Evolutionary conservation across 2,113 vertebrate species (phyloP), one percentile per base, ranked within the genome.

Genomic region (Phoenicopterus ruber): DNA sequence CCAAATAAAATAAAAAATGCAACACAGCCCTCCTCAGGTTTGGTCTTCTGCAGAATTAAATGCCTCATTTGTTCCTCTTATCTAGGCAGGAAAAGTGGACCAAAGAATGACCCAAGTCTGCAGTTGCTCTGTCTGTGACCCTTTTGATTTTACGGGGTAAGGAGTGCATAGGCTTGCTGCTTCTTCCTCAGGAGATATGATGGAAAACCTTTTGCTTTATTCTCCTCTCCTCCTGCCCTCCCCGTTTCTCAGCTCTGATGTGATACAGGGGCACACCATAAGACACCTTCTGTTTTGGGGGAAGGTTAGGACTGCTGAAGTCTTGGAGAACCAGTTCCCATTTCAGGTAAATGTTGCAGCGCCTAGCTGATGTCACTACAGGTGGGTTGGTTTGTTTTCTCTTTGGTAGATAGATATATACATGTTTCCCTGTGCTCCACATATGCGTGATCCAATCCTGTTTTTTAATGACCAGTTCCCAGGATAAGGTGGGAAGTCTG

Each of bases 1-100:
- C 93, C 95, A 95, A 96, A 93, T 97, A 96, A 97, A 83, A 93
- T 71, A 69, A 84, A 85, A 97, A 88, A 71, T 88, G 55, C 78
- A 57, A 61, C 79, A n/a, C 90, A 86, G 77, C 87, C 12, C 44
- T 91, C 84, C 87, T 94, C 84, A 71, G 70, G 67, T 92, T 95
- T 81, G 65, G 55, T 83, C 65, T 90, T 85, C 55, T 86, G 28
- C 40, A 81, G 88, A 93, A 91, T 90, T 31, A 79, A 95, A 81
- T 89, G 10, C 8, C 47, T 82, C 8, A 3, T 58, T 77, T 90
- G 11, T 59, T 94, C 36, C 15, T 54, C 59, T 86, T 69, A 78
- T 29, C 40, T 83, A 59, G 79, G 57, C 59, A 50, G 59, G 70
- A 52, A 69, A 62, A 80, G 38, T 26, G 9, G 36, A 94, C 34